Conservation (phyloP, 2,797 vertebrate genomes). For the Carduelis carduelis region DNA sequence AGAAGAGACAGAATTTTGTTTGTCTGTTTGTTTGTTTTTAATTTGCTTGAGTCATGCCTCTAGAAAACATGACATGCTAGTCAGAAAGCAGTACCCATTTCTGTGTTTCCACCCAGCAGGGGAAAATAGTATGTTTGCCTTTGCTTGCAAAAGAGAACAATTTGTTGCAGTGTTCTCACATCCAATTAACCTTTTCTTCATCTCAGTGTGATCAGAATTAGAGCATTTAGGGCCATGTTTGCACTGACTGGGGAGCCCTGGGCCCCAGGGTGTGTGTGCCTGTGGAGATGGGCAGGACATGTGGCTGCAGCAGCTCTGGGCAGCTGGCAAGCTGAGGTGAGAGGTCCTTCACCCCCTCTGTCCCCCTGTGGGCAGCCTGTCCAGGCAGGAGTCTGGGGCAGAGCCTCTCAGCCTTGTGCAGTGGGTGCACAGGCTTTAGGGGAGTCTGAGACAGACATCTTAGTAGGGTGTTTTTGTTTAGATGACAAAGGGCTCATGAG, state of each 20-base stretch:
- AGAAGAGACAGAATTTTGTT: background rate
- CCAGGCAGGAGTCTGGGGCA: background rate
- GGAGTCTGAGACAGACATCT: background rate
- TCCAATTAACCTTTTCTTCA: background rate
- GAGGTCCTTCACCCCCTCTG: background rate
- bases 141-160: background rate
- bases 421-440: background rate
- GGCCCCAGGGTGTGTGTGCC: rapidly evolving
- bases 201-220: background rate
- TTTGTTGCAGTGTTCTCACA: background rate
- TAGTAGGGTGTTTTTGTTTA: background rate
- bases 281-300: background rate
- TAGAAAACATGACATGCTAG: background rate
- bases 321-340: background rate
- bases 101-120: background rate
- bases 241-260: background rate
- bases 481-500: background rate
- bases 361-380: background rate
- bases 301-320: background rate
- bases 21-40: background rate
- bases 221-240: background rate
- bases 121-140: background rate
- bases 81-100: background rate
- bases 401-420: background rate
- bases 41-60: background rate